phyloP scores from a whole-genome alignment of 2,888 invertebrate genomes.

The Epistrophe eligans region DNA sequence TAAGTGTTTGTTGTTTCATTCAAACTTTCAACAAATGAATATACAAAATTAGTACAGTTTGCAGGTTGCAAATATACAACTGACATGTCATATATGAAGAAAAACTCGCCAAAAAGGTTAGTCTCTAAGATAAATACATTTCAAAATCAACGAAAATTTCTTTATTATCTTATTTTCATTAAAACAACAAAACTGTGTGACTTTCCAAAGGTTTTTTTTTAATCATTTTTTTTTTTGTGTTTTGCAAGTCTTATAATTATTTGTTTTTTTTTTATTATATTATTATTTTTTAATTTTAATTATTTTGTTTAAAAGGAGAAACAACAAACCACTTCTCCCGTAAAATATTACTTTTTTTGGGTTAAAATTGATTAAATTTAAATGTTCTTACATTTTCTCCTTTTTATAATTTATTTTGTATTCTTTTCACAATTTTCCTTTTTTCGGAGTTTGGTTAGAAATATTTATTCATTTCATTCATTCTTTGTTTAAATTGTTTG shows the following conservation, averaged over 20 bases:
- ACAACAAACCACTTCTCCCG: constrained; percentile 69
- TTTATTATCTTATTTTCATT: constrained; percentile 57
- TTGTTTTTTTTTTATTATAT: constrained; percentile 34
- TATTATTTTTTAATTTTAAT: constrained; percentile 43
- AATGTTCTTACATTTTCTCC: constrained; percentile 30
- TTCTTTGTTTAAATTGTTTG: constrained; percentile 1
- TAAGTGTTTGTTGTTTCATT: too few relatives aligned
- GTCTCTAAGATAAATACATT: constrained; percentile 20
- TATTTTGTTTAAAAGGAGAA: constrained; percentile 60
- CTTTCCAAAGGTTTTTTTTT: constrained; percentile 43
- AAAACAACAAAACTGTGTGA: constrained; percentile 57
- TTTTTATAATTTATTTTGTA: not conserved
- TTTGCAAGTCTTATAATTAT: constrained; percentile 47
- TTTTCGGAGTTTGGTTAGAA: constrained; percentile 38
- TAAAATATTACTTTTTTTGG: constrained; percentile 44
- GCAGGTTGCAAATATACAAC: too few relatives aligned
- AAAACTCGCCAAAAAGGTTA: not conserved
- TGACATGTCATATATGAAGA: not conserved
- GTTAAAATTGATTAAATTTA: constrained; percentile 58
- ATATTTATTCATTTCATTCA: constrained; percentile 32
- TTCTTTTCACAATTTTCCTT: constrained; percentile 43
- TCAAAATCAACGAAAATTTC: constrained; percentile 62
- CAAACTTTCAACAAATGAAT: too few relatives aligned
- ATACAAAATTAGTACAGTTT: too few relatives aligned
- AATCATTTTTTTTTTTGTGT: constrained; percentile 26